phyloP scores from a whole-genome alignment of 2,888 invertebrate genomes.

The Drosophila ustulata region DNA sequence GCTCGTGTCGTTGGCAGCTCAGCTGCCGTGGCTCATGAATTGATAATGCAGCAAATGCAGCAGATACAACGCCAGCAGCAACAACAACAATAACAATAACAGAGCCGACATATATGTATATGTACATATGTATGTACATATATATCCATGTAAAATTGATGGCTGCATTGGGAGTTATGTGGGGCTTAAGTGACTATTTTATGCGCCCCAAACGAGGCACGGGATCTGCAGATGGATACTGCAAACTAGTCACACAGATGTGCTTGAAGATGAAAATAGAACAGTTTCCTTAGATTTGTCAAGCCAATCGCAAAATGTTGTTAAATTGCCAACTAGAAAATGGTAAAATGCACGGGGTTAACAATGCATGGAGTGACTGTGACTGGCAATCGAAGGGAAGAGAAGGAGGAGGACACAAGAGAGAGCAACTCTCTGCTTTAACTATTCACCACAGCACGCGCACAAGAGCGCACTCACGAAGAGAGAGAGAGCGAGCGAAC shows the following conservation, averaged over 20 bases:
- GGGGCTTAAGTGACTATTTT: constrained; percentile 45
- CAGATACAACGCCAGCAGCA: constrained; percentile 40
- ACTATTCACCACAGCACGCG: constrained; percentile 57
- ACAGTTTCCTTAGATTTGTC: constrained; percentile 13
- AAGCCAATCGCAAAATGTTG: constrained; percentile 8
- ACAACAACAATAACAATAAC: constrained; percentile 22
- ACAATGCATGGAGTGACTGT: constrained; percentile 21
- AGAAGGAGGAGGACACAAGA: not conserved
- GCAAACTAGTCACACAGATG: constrained; percentile 1
- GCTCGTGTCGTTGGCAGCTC: constrained; percentile 56
- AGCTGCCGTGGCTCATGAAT: constrained; percentile 62
- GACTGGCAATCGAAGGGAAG: not conserved
- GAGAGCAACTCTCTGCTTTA: constrained; percentile 14
- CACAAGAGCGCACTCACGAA: constrained; percentile 30
- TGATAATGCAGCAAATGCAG: constrained; percentile 74
- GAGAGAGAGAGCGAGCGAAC: constrained; percentile 12
- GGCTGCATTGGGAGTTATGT: constrained; percentile 43
- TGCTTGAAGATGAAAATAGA: constrained; percentile 16
- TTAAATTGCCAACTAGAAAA: constrained; percentile 19
- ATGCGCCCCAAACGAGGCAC: constrained; percentile 21
- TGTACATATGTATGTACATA: constrained; percentile 25
- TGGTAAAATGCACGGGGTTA: constrained; percentile 27
- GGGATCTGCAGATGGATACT: constrained; percentile 13
- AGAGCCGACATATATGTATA: constrained; percentile 14
- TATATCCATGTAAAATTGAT: constrained; percentile 70